Evolutionary conservation across 1,140 invertebrate genomes (phyloP), one percentile per base, ranked within the genome.

Genomic region (Bombus sylvicola): DNA sequence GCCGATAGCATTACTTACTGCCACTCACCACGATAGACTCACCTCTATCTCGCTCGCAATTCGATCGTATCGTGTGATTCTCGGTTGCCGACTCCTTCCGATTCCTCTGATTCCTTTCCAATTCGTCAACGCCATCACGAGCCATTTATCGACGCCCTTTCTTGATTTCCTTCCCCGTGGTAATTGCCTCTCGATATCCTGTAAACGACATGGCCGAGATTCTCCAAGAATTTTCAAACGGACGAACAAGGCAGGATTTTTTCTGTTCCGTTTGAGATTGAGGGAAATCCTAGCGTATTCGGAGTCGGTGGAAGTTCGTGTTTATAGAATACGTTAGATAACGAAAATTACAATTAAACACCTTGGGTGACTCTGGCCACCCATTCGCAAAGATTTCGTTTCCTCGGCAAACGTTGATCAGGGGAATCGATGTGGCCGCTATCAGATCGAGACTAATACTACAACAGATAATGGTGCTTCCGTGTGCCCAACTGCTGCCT

Each of bases 1-100:
- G 80, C 37, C 88, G 86, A 89, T 87, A 84, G 81, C 53, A 82
- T 89, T 89, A 88, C 85, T 85, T 90, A 79, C 62, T 62, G 62
- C 25, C 74, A 31, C 34, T 43, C 25, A 15, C 12, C 69, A 31
- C 75, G 75, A 89, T 79, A 31, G 47, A 74, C 69, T 47, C 64
- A 53, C 76, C 57, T 76, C 74, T 90, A 87, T 87, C 88, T 77
- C 18, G 31, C 43, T 83, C 76, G 22, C 72, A 74, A 37, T 62
- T 37, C 76, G 59, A 83, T 88, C 75, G 53, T 82, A 86, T 86
- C 87, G 47, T n/a, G 22, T 12, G 1, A 0, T 47, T n/a, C 6
- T 28, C 37, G 31, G 22, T 1, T 10, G 34, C 31, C 10, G 22
- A 13, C 43, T 72, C 18, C 12, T 25, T 64, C 2, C 53, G 68